phyloP scores from a whole-genome alignment of 2,888 invertebrate genomes.

The Andrena fulva region DNA sequence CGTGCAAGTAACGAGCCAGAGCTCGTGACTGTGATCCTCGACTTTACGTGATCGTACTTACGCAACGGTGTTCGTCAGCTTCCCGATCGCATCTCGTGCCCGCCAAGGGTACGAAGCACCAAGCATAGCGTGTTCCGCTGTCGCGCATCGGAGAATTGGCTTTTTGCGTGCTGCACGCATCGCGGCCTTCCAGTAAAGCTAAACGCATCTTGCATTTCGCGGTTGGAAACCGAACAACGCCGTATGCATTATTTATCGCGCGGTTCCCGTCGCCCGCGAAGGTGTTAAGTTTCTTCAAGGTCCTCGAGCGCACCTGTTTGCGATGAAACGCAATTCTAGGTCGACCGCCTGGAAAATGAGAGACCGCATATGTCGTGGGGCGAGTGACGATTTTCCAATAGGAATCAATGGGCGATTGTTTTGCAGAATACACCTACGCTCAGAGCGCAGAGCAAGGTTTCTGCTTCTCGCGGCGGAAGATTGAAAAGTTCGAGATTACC shows the following conservation, averaged over 20 bases:
- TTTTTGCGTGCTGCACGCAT: conserved; percentile 23
- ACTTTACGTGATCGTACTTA: conserved; percentile 29
- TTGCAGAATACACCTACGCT: background rate
- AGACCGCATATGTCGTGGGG: too few relatives aligned
- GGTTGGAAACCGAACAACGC: conserved; percentile 28
- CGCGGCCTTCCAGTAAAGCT: conserved; percentile 1
- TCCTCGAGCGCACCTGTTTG: background rate
- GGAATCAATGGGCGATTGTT: too few relatives aligned
- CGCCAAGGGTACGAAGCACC: conserved; percentile 15
- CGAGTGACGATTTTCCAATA: too few relatives aligned
- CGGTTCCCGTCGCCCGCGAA: conserved; percentile 25
- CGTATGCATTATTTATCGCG: conserved; percentile 53
- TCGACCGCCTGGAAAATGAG: background rate
- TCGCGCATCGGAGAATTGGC: conserved; percentile 12
- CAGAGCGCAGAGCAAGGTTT: background rate
- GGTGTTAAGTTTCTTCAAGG: conserved; percentile 44
- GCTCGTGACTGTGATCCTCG: conserved; percentile 12
- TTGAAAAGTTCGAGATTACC: conserved; percentile 1
- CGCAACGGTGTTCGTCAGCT: conserved; percentile 23
- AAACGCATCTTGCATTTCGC: conserved; percentile 28
- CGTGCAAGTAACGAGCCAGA: background rate
- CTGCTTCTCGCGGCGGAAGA: background rate
- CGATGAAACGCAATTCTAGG: background rate
- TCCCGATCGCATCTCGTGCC: conserved; percentile 7
- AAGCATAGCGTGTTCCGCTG: conserved; percentile 17